phyloP scores from a whole-genome alignment of 2,888 invertebrate species.

The Lydus trimaculatus region DNA sequence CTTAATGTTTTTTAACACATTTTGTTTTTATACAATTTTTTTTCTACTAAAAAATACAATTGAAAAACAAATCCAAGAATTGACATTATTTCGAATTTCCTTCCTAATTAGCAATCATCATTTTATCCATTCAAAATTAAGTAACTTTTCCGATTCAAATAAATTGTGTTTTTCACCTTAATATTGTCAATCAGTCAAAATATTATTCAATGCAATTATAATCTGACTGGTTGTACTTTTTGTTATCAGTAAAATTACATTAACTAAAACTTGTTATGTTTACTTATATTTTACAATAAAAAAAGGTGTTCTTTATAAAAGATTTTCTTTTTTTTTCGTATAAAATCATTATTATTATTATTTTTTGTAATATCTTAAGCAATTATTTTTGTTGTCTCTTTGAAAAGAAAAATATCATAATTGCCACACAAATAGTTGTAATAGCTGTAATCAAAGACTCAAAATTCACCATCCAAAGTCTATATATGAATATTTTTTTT shows the following conservation, averaged over 20 bases:
- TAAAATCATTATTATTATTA: neutral
- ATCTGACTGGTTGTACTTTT: neutral
- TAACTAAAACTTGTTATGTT: no score
- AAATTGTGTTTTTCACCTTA: neutral
- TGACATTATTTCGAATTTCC: neutral
- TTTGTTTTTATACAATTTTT: conserved; percentile 16
- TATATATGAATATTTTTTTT: neutral
- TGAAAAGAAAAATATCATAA: neutral
- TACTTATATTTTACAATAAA: neutral
- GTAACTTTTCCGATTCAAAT: neutral
- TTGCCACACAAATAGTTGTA: no score
- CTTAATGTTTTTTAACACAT: neutral
- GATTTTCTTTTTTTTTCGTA: neutral
- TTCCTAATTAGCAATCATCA: neutral
- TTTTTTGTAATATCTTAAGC: neutral
- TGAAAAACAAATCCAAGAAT: conserved; percentile 1
- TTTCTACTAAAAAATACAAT: conserved; percentile 12
- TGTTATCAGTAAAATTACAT: neutral
- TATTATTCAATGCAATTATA: neutral
- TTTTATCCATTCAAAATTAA: neutral
- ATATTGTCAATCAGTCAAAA: neutral
- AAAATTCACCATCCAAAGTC: neutral
- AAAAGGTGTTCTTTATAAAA: neutral
- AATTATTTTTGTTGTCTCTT: neutral
- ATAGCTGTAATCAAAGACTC: neutral